These are phyloP conservation scores for Cosmia trapezina DNA, from an alignment of 2,888 invertebrate species.

Conservation along the genomic window DNA sequence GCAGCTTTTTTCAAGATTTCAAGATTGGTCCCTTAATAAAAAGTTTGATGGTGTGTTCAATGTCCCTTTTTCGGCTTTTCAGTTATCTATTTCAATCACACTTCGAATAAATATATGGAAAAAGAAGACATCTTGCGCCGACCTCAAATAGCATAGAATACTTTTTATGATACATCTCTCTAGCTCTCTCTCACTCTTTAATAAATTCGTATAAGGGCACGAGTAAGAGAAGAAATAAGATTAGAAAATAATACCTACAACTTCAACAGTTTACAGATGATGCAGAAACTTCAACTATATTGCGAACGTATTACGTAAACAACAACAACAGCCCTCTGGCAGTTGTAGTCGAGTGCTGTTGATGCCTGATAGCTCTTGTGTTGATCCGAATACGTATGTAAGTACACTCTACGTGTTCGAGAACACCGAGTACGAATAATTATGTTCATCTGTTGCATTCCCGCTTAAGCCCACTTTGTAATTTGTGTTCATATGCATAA, in stretches of 20 bases:
- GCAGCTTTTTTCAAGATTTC: no score
- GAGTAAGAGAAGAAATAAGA: neutral
- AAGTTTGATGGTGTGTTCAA: no score
- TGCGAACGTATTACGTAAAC: slow-evolving; percentile 15
- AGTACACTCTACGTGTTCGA: slow-evolving; percentile 22
- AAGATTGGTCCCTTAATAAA: no score
- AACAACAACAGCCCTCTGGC: slow-evolving; percentile 1
- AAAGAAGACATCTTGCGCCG: no score
- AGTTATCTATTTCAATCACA: no score
- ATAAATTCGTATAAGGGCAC: neutral
- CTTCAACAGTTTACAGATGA: neutral
- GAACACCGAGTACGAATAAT: neutral
- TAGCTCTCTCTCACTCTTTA: no score
- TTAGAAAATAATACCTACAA: neutral
- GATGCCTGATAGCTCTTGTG: slow-evolving; percentile 22
- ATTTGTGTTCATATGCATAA: neutral
- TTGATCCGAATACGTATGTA: slow-evolving; percentile 12
- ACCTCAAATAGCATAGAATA: no score
- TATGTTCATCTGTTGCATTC: neutral
- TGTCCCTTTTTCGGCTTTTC: no score
- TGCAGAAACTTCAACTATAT: neutral
- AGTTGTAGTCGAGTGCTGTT: slow-evolving; percentile 5
- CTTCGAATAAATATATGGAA: no score
- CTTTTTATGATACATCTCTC: no score
- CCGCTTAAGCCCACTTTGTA: neutral